Evolutionary conservation across 2,888 invertebrate species (phyloP), one percentile per base, ranked within the genome.

Genomic region (Limenitis camilla): DNA sequence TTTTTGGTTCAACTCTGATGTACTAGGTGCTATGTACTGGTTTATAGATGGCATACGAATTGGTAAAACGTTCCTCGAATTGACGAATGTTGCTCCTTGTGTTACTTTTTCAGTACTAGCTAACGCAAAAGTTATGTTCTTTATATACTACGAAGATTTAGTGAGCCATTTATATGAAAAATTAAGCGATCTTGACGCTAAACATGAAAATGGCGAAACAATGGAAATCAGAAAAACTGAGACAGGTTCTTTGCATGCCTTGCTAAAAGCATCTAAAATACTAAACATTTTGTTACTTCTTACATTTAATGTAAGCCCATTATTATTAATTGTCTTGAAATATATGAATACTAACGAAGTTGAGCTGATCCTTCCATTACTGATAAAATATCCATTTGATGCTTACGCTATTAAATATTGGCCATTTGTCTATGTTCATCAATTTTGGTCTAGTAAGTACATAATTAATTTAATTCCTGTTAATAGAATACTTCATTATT

Each of bases 381-480:
- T 71, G 0, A 61, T 74, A 19, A 40, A 67, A n/a, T 83, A 81
- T 67, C 82, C 81, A 0, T 79, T 83, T 47, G 68, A 81, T 61
- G 53, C 71, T 7, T 70, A 65, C 32, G 66, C 74, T 38, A 53
- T 72, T 0, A 69, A 55, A 36, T 65, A 69, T 43, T 82, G 73
- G 71, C 81, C 81, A 1, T 69, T 69, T 46, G 69, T 75, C 1
- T 81, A 76, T 55, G 8, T 77, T 5, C 72, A 71, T 46, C 81
- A 81, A 55, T 54, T 72, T 52, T 75, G 74, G 71, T 71, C 76
- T 38, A 71, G 81, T 81, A 59, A 61, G 55, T 49, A 33, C 28
- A 5, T 2, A 19, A 19, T 19, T 19, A 19, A n/a, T n/a, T n/a
- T n/a, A 19, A 19, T 19, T 19, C 19, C 19, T 19, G 1, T 19